Percentiles rank a stretch among this genome's conserved stretches.
Conservation (phyloP, 1,140 invertebrate genomes). For the Trichonephila clavata region DNA sequence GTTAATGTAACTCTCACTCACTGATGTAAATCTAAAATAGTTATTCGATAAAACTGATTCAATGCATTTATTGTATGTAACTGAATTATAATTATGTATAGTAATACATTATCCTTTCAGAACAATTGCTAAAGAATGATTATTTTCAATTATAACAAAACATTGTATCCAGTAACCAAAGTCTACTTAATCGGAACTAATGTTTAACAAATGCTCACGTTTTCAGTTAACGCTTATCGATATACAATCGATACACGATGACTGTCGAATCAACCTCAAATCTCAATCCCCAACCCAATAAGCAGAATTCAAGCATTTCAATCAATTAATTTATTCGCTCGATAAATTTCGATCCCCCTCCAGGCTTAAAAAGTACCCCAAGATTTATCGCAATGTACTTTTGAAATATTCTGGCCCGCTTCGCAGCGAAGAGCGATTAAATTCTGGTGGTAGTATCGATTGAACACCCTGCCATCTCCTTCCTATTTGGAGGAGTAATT, state of each 20-base stretch:
- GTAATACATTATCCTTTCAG: no score
- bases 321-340: not conserved
- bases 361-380: not conserved
- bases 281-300: not conserved
- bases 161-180: no score
- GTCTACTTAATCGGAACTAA: not conserved
- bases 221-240: not conserved
- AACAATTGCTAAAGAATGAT: no score
- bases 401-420: not conserved
- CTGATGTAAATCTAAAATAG: no score
- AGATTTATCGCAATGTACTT: not conserved
- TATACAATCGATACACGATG: not conserved
- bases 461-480: not conserved
- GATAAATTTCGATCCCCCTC: not conserved
- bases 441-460: not conserved
- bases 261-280: not conserved
- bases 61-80: no score
- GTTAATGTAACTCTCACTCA: no score
- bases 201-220: not conserved
- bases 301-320: not conserved
- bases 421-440: not conserved
- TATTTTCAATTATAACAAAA: no score
- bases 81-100: no score
- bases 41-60: no score
- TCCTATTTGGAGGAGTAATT: not conserved